phyloP scores from a whole-genome alignment of 53 echinoderm and acorn worm genomes.

The Henricia sp. region DNA sequence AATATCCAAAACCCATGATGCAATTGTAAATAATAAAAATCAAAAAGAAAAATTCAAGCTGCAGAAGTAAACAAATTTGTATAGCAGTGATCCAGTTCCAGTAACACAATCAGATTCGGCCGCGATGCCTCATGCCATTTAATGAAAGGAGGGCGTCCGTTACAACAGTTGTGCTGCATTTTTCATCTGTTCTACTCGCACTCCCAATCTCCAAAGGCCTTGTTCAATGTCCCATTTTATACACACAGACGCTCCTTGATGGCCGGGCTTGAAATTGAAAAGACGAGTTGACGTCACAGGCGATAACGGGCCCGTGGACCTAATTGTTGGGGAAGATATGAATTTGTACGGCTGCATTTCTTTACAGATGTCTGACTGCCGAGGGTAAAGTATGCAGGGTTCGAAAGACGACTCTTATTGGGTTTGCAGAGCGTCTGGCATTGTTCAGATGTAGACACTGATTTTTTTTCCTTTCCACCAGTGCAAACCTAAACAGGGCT shows the following conservation, averaged over 20 bases:
- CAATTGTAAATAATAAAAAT: too few relatives aligned
- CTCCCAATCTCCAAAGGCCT: conserved; percentile 14
- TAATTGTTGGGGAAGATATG: conserved; percentile 39
- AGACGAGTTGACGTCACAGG: conserved; percentile 46
- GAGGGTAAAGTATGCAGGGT: conserved; percentile 4
- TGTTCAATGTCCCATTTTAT: not conserved
- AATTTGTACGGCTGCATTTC: conserved; percentile 55
- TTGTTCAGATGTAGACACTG: conserved; percentile 19
- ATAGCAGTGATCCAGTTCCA: too few relatives aligned
- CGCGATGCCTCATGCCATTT: too few relatives aligned
- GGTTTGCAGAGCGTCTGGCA: conserved; percentile 21
- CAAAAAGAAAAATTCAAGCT: too few relatives aligned
- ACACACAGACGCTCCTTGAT: not conserved
- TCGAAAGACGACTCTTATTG: conserved; percentile 28
- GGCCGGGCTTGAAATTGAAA: conserved; percentile 8
- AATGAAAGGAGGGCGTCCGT: not conserved
- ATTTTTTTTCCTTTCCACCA: too few relatives aligned
- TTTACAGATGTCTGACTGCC: conserved; percentile 46
- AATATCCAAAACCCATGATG: too few relatives aligned
- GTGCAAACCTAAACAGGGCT: too few relatives aligned
- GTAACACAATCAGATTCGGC: too few relatives aligned
- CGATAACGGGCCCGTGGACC: conserved; percentile 18
- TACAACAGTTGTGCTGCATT: conserved; percentile 20
- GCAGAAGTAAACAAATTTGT: too few relatives aligned
- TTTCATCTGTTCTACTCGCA: conserved; percentile 24